Conservation (phyloP, 2,797 vertebrate species). For the Bovichtus variegatus region DNA sequence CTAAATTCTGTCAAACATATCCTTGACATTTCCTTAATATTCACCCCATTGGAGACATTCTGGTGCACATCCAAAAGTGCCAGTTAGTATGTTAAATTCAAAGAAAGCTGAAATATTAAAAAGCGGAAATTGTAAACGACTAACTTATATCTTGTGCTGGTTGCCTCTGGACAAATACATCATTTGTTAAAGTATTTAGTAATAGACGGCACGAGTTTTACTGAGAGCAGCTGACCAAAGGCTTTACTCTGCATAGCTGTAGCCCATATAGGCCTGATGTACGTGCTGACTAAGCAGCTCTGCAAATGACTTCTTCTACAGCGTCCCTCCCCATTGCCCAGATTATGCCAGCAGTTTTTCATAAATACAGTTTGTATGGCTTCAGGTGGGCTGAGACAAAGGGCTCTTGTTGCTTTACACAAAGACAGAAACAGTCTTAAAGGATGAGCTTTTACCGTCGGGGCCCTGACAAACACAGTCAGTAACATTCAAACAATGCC, state of each 20-base stretch:
- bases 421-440: not conserved
- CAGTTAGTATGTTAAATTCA: conserved; percentile 1
- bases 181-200: conserved; percentile 41
- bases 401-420: conserved; percentile 22
- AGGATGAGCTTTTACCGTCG: not conserved
- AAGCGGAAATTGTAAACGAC: not conserved
- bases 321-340: conserved; percentile 39
- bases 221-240: conserved; percentile 59
- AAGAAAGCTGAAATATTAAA: not conserved
- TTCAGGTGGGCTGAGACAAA: conserved; percentile 28
- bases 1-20: not conserved
- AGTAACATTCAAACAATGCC: not conserved
- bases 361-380: conserved; percentile 33
- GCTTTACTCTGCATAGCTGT: conserved; percentile 66
- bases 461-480: not conserved
- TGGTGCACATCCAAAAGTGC: not conserved
- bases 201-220: conserved; percentile 33
- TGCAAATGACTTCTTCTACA: conserved; percentile 66
- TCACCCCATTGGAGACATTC: not conserved
- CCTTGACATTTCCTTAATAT: not conserved
- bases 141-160: not conserved
- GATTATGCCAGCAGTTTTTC: conserved; percentile 40
- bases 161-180: conserved; percentile 14
- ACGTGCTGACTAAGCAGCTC: conserved; percentile 56
- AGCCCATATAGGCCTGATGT: conserved; percentile 55